phyloP scores from a whole-genome alignment of 2,113 vertebrate genomes.

The Oreochromis aureus region DNA sequence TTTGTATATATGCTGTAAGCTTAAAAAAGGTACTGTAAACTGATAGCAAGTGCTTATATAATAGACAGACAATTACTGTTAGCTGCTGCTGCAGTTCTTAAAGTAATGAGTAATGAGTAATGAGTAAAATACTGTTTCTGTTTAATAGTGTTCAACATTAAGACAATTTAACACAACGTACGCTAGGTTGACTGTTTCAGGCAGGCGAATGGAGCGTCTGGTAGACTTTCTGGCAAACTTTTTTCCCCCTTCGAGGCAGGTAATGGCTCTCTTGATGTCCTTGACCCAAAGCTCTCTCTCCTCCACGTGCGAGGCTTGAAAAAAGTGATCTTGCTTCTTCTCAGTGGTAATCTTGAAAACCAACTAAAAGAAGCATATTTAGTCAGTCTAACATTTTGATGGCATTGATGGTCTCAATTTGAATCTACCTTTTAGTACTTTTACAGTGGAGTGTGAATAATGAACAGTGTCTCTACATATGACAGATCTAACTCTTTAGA shows the following conservation, averaged over 20 bases:
- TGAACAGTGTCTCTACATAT: background rate
- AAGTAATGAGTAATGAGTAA: background rate
- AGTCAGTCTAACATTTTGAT: background rate
- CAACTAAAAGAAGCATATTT: slow-evolving; percentile 68
- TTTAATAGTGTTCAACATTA: background rate
- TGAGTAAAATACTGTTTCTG: background rate
- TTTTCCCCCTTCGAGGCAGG: slow-evolving; percentile 80
- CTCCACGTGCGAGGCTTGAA: slow-evolving; percentile 89
- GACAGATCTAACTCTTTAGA: background rate
- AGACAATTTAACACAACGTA: slow-evolving; percentile 30
- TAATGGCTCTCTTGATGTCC: slow-evolving; percentile 85
- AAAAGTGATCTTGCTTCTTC: slow-evolving; percentile 93
- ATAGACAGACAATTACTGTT: background rate
- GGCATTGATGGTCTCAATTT: background rate
- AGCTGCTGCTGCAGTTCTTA: background rate
- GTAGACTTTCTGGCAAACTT: slow-evolving; percentile 93
- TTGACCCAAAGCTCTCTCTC: slow-evolving; percentile 93
- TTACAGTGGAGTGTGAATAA: background rate
- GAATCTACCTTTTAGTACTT: background rate
- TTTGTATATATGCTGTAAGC: background rate
- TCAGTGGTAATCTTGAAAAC: slow-evolving; percentile 85
- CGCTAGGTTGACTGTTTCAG: slow-evolving; percentile 85
- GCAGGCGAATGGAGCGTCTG: slow-evolving; percentile 85
- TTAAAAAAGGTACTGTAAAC: background rate
- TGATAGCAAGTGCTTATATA: background rate